Base-by-base conservation (phyloP, 2,797 vertebrate genomes). In the Chanos chanos region DNA sequence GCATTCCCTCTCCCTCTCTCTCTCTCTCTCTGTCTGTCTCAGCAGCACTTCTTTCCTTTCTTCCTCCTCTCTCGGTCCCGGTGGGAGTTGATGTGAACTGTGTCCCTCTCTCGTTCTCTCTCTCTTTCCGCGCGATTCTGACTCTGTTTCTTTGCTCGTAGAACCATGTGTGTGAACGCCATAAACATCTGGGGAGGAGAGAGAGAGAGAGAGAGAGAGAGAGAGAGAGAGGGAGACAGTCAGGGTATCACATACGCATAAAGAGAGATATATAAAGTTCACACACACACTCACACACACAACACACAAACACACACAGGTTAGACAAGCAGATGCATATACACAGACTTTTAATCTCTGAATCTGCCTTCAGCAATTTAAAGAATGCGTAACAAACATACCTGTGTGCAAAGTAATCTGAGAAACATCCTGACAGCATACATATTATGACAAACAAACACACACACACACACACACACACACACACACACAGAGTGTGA, bases 131-230 rank as follows among this genome's bases (percentile, higher is more conserved):
- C 85, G 30, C 87, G 49, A 64, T 78, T 89, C 82, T 90, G 87
- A 59, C 86, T 91, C 73, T 90, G 87, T 69, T 90, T 91, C 84
- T 94, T 93, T 55, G 84, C 83, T 16, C 83, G 77, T 2, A 94
- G 88, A 4, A 93, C 91, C 87, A 92, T 88, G 77, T 78, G 81
- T 2, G 91, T 92, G 73, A 93, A 90, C 1, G 90, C 86, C 77
- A 92, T 91, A 77, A 94, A 94, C 92, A 94, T 94, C 92, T 94
- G 77, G 0, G 2, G 27, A 37, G 47, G 48, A 24, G 34, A 39
- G 3, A 47, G 1, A 25, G 41, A 37, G 30, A 45, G 24, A 13
- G 40, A 3, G 15, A n/a, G n/a, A n/a, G n/a, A n/a, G n/a, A n/a
- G n/a, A n/a, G n/a, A n/a, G n/a, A n/a, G n/a, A n/a, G n/a, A n/a